Conservation (phyloP, 2,888 invertebrate species). For the Andrena bicolor region DNA sequence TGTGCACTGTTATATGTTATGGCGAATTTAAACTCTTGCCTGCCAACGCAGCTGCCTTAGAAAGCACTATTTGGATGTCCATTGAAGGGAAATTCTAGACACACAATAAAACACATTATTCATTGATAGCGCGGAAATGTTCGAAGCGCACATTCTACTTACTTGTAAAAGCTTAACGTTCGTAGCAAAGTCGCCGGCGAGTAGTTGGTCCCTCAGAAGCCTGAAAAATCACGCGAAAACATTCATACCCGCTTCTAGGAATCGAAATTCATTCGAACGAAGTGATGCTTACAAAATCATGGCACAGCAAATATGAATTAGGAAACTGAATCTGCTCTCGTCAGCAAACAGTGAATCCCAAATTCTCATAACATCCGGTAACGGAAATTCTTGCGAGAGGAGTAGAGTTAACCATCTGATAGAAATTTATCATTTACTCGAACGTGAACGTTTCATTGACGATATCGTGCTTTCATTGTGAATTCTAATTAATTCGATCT, state of each 20-base stretch:
- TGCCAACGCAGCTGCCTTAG: slow-evolving; percentile 90
- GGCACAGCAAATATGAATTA: slow-evolving; percentile 97
- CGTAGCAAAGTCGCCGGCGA: slow-evolving; percentile 95
- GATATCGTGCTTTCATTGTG: not conserved
- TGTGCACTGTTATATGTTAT: slow-evolving; percentile 42
- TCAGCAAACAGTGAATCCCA: slow-evolving; percentile 99
- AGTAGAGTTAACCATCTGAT: slow-evolving; percentile 97
- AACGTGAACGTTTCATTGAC: not conserved
- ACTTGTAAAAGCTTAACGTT: slow-evolving; percentile 97
- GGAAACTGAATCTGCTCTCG: slow-evolving; percentile 94
- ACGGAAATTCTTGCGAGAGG: slow-evolving; percentile 98
- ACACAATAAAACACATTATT: slow-evolving; percentile 21
- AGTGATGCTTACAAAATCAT: slow-evolving; percentile 95
- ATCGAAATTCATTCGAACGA: not conserved
- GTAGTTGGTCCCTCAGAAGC: slow-evolving; percentile 92
- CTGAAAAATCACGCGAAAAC: slow-evolving; percentile 85
- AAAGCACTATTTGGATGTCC: slow-evolving; percentile 94
- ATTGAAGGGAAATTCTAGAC: slow-evolving; percentile 93
- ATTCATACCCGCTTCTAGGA: not conserved
- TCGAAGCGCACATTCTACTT: slow-evolving; percentile 37
- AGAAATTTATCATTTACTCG: not conserved
- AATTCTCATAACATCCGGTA: slow-evolving; percentile 98
- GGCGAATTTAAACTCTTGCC: slow-evolving; percentile 80
- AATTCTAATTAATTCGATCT: slow-evolving; percentile 5
- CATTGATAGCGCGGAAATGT: not conserved